These are phyloP conservation scores for Trypoxylon attenuatum DNA, from an alignment of 2,888 invertebrate species.

Conservation along the genomic window DNA sequence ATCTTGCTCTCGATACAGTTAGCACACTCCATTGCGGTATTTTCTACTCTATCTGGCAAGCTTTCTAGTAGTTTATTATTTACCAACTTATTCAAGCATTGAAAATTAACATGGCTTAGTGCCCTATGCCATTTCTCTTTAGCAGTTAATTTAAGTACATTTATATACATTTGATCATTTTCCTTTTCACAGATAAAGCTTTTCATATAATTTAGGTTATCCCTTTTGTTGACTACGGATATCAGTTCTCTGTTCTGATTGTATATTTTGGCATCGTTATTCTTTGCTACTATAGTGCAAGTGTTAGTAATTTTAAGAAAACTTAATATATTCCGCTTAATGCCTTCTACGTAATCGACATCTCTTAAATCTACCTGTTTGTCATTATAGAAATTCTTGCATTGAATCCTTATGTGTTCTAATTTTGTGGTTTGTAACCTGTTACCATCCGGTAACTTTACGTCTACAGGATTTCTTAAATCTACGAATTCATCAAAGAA, in stretches of 20 bases:
- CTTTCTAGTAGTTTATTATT: slow-evolving; percentile 41
- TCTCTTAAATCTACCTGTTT: neutral
- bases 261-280: neutral
- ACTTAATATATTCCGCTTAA: slow-evolving; percentile 11
- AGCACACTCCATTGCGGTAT: slow-evolving; percentile 40
- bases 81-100: slow-evolving; percentile 37
- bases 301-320: neutral
- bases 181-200: neutral
- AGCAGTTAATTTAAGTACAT: neutral
- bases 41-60: slow-evolving; percentile 37
- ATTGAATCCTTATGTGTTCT: neutral
- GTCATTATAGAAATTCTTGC: neutral
- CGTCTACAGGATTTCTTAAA: neutral
- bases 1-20: slow-evolving; percentile 43
- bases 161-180: neutral
- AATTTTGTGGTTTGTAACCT: slow-evolving; percentile 7
- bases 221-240: neutral
- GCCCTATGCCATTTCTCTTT: slow-evolving; percentile 53
- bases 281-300: neutral
- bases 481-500: neutral
- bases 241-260: neutral
- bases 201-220: neutral
- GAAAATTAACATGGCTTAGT: slow-evolving; percentile 52
- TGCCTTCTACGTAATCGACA: slow-evolving; percentile 3
- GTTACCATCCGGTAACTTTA: neutral